Evolutionary conservation across 2,888 invertebrate species (phyloP), one percentile per base, ranked within the genome.

Genomic region (Drosophila antonietae): DNA sequence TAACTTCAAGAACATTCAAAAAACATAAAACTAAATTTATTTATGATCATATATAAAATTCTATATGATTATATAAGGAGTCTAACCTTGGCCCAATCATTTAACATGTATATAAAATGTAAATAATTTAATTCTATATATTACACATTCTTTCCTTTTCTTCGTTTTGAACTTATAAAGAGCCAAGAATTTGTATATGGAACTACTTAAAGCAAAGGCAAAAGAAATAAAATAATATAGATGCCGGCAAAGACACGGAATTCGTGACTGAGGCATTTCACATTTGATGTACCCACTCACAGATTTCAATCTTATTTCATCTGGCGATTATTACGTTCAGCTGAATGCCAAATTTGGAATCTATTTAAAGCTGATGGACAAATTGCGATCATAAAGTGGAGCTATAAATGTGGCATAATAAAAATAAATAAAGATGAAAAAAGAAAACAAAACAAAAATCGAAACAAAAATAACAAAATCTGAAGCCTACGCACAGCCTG

Each of bases 281-380:
- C 39, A 49, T 65, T 60, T 44, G 33, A 63, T 66, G 59, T 69
- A 20, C 23, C 28, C 68, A 39, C 74, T 56, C 41, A 74, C 58
- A 57, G 51, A 68, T 64, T 28, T 35, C 2, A 35, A 46, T 20
- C 41, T 7, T 28, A 51, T 46, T 46, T 46, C 18, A 49, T 31
- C 49, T 43, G 31, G 68, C 47, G 66, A 58, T 69, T 79, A 74
- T 79, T 78, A 68, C 69, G 58, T 68, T 65, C 79, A 62, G 60
- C 44, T 65, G 75, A 52, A 46, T 70, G 70, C 83, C 83, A 82
- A 73, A 82, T 83, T 77, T 80, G 89, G 89, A 59, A 65, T 70
- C 83, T 85, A 88, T 83, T 82, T 82, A 85, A 69, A 64, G 47
- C 55, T 41, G 64, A 79, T 69, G 64, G 60, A 75, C 80, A 70